Conservation (phyloP, 2,888 invertebrate genomes). For the Tenodera sinensis region DNA sequence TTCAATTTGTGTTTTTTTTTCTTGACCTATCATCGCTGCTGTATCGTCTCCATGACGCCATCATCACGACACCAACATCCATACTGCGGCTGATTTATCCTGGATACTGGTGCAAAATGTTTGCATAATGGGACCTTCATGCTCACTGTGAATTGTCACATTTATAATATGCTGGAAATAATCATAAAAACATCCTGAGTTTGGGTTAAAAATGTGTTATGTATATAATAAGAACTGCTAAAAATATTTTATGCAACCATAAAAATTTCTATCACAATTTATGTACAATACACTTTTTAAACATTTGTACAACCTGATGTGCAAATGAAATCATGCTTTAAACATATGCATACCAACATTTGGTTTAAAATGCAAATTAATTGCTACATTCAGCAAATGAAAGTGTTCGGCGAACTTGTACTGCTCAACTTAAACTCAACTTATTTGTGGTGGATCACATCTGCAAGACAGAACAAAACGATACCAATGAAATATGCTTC, state of each 20-base stretch:
- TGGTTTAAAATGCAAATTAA: background rate
- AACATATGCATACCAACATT: too few relatives aligned
- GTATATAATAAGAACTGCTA: background rate
- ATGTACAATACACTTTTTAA: background rate
- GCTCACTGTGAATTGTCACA: background rate
- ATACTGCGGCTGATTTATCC: background rate
- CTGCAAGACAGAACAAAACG: constrained; percentile 98
- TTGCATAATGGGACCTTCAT: background rate
- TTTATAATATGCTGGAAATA: background rate
- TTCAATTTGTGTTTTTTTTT: constrained; percentile 9
- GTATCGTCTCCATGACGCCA: constrained; percentile 4
- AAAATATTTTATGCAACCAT: background rate
- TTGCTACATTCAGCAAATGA: constrained; percentile 66
- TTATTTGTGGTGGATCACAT: constrained; percentile 97
- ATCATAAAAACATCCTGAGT: background rate
- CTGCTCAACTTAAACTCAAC: constrained; percentile 90
- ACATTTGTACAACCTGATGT: background rate
- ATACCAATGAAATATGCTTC: constrained; percentile 97
- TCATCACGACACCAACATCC: background rate
- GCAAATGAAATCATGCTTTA: background rate
- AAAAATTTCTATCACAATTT: background rate
- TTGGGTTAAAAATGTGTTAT: background rate
- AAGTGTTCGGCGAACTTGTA: constrained; percentile 87
- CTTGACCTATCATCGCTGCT: constrained; percentile 2
- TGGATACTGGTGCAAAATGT: background rate